Evolutionary conservation across 2,113 vertebrate genomes (phyloP).

Genomic region (Tachysurus vachellii): DNA sequence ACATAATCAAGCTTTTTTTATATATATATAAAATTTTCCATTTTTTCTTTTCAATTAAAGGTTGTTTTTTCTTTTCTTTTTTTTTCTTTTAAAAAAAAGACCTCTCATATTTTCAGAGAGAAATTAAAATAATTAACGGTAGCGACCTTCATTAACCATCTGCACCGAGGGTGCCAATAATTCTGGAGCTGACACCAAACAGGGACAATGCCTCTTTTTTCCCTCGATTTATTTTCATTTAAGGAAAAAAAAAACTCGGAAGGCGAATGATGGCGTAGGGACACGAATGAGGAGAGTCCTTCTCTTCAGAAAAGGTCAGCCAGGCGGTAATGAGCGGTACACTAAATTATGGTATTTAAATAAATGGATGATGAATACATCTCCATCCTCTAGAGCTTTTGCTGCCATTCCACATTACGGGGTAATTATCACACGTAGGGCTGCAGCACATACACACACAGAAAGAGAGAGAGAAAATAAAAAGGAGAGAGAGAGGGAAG

Average conservation of each 20-base stretch:
- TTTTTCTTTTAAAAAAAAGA: neutral
- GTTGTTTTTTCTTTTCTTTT: too few species aligned
- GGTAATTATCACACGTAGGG: conserved; percentile 56
- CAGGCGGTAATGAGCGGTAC: conserved; percentile 60
- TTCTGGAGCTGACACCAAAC: neutral
- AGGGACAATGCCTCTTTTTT: neutral
- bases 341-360: conserved; percentile 70
- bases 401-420: conserved; percentile 55
- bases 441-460: conserved; percentile 24
- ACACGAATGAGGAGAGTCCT: conserved; percentile 41
- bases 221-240: conserved; percentile 35
- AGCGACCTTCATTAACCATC: neutral
- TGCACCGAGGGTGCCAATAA: neutral
- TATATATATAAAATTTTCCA: neutral
- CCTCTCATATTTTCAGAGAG: neutral
- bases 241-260: neutral
- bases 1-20: neutral
- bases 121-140: neutral
- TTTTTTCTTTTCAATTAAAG: neutral
- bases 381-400: conserved; percentile 52
- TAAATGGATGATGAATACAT: conserved; percentile 60
- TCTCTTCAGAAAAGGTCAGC: conserved; percentile 61
- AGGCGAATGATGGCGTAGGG: neutral
- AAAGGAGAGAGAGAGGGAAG: conserved; percentile 15
- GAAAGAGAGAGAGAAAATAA: conserved; percentile 35